Base-by-base conservation (phyloP, 1,140 invertebrate genomes). In the Papilio helenus region DNA sequence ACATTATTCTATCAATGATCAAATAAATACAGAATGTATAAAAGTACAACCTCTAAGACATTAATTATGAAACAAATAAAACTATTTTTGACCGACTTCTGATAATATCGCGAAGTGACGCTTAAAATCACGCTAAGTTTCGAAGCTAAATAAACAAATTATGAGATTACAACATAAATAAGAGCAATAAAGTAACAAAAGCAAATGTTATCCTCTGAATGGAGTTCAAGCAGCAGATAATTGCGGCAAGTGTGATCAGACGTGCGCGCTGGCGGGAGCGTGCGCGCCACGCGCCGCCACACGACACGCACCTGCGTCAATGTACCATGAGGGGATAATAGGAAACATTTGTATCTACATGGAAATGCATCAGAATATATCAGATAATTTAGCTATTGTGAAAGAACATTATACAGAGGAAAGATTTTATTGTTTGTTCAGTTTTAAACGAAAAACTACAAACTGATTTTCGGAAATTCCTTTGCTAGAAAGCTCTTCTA, bases 221-320 rank as follows among this genome's bases (percentile, higher is more conserved):
- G 86, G 84, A 86, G 23, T 39, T 77, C 76, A 61, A 76, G 74
- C 74, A 84, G 79, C 83, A 86, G 85, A 88, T 80, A 87, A 85
- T 86, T 86, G 86, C 85, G 88, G 89, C 90, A 92, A 92, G 91
- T 93, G 92, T 81, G 89, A 93, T 92, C 89, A 86, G 81, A 83
- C 83, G 82, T 34, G 79, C 20, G 46, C 34, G 68, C 26, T 72
- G 78, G 79, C 18, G 39, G 71, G n/a, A 85, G 81, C 85, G 85
- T 86, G 88, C 20, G 44, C 23, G 84, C 8, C 89, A 83, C 87
- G 86, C 83, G 85, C 82, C 9, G 49, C 42, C 85, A 83, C 83
- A 83, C 80, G 85, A 39, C 29, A 18, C 20, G 79, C 88, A 90
- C 85, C 88, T 87, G 82, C 84, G 72, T 76, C 1, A 29, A 16